Percentiles rank a stretch among this genome's conserved stretches.
Evolutionary conservation across 2,888 invertebrate genomes (phyloP).

Genomic region (Plebejus anna): DNA sequence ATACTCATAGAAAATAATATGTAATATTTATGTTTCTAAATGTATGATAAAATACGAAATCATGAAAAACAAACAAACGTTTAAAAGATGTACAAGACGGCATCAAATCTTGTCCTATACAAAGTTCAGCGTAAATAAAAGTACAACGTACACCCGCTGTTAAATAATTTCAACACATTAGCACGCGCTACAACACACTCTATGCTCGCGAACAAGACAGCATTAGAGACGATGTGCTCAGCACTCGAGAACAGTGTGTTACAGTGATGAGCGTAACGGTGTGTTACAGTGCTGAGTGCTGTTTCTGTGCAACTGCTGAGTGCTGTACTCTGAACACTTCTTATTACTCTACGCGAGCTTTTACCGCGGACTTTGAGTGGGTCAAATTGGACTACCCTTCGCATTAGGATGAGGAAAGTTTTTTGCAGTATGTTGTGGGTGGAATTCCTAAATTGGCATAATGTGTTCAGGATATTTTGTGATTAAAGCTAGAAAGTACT

Average conservation of each 20-base stretch:
- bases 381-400: background rate
- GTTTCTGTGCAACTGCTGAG: background rate
- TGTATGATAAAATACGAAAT: too few relatives aligned
- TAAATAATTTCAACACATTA: constrained; percentile 8
- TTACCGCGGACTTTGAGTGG: background rate
- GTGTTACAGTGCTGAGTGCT: background rate
- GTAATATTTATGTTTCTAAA: too few relatives aligned
- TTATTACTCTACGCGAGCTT: constrained; percentile 1
- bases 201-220: background rate
- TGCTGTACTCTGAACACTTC: background rate
- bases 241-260: background rate
- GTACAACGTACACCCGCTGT: background rate
- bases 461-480: background rate
- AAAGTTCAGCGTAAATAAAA: background rate
- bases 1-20: too few relatives aligned
- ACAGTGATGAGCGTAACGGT: too few relatives aligned
- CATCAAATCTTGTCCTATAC: background rate
- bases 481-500: too few relatives aligned
- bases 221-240: background rate
- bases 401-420: background rate
- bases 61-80: too few relatives aligned
- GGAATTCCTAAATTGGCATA: too few relatives aligned
- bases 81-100: background rate
- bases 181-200: background rate
- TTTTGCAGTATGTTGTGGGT: background rate